Conservation (phyloP, 2,888 invertebrate genomes). For the Himalopsyche tibetana region DNA sequence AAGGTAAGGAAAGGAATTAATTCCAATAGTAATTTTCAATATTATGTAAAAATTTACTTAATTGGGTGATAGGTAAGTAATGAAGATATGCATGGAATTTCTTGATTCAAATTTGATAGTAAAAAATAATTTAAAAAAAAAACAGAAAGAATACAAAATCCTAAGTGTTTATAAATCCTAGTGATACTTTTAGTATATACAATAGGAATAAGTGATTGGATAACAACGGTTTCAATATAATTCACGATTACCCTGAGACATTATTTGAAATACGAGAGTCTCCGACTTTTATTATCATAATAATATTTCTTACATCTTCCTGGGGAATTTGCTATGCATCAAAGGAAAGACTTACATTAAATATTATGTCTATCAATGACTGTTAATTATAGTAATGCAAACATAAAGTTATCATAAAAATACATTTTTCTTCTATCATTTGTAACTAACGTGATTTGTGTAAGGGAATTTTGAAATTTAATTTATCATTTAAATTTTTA, state of each 20-base stretch:
- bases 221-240: slow-evolving; percentile 42
- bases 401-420: slow-evolving; percentile 24
- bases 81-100: slow-evolving; percentile 42
- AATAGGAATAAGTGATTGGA: slow-evolving; percentile 33
- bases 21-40: neutral
- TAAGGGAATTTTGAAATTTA: neutral
- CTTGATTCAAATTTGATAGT: slow-evolving; percentile 6
- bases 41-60: neutral
- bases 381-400: slow-evolving; percentile 22
- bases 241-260: slow-evolving; percentile 41
- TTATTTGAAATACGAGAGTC: slow-evolving; percentile 38
- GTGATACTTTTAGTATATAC: slow-evolving; percentile 41
- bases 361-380: slow-evolving; percentile 32
- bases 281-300: slow-evolving; percentile 24
- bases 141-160: neutral
- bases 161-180: neutral
- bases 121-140: neutral
- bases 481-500: no score
- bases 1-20: neutral
- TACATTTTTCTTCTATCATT: neutral
- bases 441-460: neutral
- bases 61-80: slow-evolving; percentile 12
- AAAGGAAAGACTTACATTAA: slow-evolving; percentile 5
- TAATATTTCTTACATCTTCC: slow-evolving; percentile 28
- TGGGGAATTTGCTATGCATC: slow-evolving; percentile 28